Evolutionary conservation across 2,113 vertebrate species (phyloP).

Genomic region (Oophaga pumilio): DNA sequence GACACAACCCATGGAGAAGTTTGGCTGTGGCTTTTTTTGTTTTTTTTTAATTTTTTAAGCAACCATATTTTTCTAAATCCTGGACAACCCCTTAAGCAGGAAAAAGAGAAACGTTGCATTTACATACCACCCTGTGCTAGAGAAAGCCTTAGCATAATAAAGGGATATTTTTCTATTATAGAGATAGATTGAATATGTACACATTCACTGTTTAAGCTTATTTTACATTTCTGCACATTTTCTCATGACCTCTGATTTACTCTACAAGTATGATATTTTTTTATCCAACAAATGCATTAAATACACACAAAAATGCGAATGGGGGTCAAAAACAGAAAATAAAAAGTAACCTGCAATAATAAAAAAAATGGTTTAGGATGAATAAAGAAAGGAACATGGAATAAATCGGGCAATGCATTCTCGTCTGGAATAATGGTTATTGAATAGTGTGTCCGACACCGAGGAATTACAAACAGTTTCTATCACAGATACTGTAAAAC

Average conservation of each 20-base stretch:
- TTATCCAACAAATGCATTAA: neutral
- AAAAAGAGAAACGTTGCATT: too few species aligned
- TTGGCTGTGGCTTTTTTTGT: too few species aligned
- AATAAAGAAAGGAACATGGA: neutral
- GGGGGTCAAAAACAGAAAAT: neutral
- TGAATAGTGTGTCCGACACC: neutral
- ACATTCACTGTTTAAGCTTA: neutral
- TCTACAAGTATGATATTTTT: neutral
- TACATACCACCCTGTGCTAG: too few species aligned
- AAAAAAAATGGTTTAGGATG: neutral
- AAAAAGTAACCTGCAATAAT: neutral
- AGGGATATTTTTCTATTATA: too few species aligned
- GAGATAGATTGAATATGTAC: too few species aligned
- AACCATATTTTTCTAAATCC: too few species aligned
- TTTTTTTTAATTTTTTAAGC: too few species aligned
- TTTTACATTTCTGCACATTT: neutral
- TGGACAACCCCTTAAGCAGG: neutral
- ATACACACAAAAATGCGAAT: neutral
- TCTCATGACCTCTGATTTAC: neutral
- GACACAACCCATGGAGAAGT: too few species aligned
- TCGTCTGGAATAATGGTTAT: conserved; percentile 10
- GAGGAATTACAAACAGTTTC: conserved; percentile 23
- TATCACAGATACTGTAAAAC: conserved; percentile 47
- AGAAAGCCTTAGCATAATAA: too few species aligned
- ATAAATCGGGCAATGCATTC: neutral